Base-by-base conservation (phyloP, 2,797 vertebrate species). In the Sciurus carolinensis region DNA sequence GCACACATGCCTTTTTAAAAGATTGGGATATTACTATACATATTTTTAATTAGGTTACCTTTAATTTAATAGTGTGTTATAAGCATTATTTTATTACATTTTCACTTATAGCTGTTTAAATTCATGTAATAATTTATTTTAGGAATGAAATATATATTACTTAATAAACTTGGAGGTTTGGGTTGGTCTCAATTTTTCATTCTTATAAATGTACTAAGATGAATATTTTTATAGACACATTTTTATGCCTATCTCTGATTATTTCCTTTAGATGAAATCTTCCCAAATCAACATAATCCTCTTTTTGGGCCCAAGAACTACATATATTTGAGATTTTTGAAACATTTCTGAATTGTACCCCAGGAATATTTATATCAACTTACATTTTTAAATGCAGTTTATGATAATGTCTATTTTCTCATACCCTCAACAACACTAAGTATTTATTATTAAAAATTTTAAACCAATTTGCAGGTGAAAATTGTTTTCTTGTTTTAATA, bases 401-500 rank as follows among this genome's bases (percentile, higher is more conserved):
- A 91, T 69, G 47, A 75, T 59, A 89, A 82, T 86, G 24, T 71
- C 62, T 97, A 1, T 91, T 93, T 94, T 84, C 30, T 64, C 81
- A 94, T 28, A 72, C 13, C 26, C 39, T 82, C 87, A 90, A 93
- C 39, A 90, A 62, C 18, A 91, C 85, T 94, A 92, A 39, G 28
- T 73, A 91, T 84, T 83, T 92, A 90, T 96, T 94, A 81, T 94
- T 71, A 94, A 95, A 79, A 80, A 1, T 36, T 90, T 89, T 47
- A 87, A 95, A 86, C 24, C 71, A 96, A 95, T 95, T 93, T 95
- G 36, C 89, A 95, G 80, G 94, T 95, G 94, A 90, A 97, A 97
- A 96, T 97, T 96, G 42, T 24, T 96, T 97, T 98, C 82, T 86
- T 96, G 50, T 92, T 97, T 96, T 91, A 87, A 86, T 87, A 80